Percentiles rank a stretch among this genome's conserved stretches.
phyloP scores from a whole-genome alignment of 2,797 vertebrate species.

The Diplodus puntazzo region DNA sequence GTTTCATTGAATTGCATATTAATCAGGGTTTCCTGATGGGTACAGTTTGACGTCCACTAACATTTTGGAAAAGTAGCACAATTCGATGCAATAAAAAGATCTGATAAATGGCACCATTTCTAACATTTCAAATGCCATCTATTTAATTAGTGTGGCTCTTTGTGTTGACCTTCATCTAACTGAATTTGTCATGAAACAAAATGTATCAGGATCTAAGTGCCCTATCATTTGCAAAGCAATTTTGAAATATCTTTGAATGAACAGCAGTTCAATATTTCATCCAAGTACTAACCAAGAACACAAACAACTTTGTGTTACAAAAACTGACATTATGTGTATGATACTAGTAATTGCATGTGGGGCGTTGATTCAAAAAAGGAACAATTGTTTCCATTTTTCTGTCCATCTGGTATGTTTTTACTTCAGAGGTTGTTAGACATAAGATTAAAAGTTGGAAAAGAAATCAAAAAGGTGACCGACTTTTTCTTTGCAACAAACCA shows the following conservation, averaged over 20 bases:
- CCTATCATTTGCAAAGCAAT: background rate
- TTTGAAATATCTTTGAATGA: background rate
- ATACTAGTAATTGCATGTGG: background rate
- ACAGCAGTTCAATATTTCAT: background rate
- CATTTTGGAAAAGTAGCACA: background rate
- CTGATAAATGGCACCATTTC: background rate
- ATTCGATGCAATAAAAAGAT: background rate
- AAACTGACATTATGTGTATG: background rate
- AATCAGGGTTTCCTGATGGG: background rate
- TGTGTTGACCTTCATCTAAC: background rate
- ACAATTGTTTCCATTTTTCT: background rate
- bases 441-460: slow-evolving; percentile 12
- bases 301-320: background rate
- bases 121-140: background rate
- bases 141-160: too few relatives aligned
- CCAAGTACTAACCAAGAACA: background rate
- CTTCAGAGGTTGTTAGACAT: background rate
- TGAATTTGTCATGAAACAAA: background rate
- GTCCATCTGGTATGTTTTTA: too few relatives aligned
- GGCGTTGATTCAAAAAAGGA: background rate
- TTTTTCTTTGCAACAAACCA: slow-evolving; percentile 1
- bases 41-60: background rate
- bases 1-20: background rate
- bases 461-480: background rate
- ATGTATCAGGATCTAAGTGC: background rate